These are phyloP conservation scores for Spilarctia lutea DNA, from an alignment of 2,888 invertebrate genomes.

Conservation along the genomic window DNA sequence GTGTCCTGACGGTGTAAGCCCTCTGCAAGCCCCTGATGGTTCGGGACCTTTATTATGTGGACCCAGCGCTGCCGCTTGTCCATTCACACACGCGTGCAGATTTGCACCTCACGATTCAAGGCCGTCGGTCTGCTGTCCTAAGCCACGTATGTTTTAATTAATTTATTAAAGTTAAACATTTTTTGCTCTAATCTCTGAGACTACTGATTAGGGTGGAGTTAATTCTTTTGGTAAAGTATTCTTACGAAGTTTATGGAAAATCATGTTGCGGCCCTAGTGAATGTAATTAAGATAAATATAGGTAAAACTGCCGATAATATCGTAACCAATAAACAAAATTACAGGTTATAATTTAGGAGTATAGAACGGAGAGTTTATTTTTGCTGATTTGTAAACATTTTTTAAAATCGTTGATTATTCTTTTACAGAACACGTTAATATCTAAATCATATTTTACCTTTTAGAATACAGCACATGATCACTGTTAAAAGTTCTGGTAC, in stretches of 20 bases:
- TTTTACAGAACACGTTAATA: background rate
- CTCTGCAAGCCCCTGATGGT: conserved; percentile 80
- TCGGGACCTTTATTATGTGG: conserved; percentile 89
- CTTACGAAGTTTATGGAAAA: too few species aligned
- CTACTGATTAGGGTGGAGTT: background rate
- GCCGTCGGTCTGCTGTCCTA: conserved; percentile 95
- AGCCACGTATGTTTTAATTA: conserved; percentile 87
- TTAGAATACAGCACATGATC: too few species aligned
- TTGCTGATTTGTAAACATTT: too few species aligned
- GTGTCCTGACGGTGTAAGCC: conserved; percentile 69
- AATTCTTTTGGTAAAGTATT: background rate
- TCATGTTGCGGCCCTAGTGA: too few species aligned
- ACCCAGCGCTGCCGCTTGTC: conserved; percentile 92
- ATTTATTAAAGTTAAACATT: background rate
- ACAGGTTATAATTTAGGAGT: background rate
- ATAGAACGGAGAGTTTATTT: background rate
- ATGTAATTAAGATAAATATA: too few species aligned
- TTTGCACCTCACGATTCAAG: conserved; percentile 91
- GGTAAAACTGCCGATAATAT: too few species aligned
- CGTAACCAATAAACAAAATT: background rate
- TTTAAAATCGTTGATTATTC: too few species aligned
- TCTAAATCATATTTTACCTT: background rate
- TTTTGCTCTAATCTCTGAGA: background rate
- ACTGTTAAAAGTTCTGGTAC: background rate
- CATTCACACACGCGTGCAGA: conserved; percentile 94